Evolutionary conservation across 2,797 vertebrate species (phyloP), one percentile per base, ranked within the genome.

Genomic region (Jordanella pulchra): DNA sequence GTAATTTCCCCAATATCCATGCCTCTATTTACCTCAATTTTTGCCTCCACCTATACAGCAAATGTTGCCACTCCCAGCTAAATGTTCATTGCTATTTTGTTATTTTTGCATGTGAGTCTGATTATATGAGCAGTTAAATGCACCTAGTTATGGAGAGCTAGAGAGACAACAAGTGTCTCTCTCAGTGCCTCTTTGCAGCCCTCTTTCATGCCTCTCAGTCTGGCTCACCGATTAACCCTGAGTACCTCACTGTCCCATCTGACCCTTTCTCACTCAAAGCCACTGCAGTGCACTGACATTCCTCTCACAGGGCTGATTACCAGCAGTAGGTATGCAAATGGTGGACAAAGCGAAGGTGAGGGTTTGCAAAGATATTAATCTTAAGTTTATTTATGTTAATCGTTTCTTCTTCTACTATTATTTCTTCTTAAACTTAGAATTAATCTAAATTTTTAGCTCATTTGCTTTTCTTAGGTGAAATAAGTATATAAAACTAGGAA

Each of bases 131-230:
- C 78, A 83, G 77, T 81, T 71, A 83, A 90, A 91, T 88, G 84
- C 82, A 86, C 86, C 78, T 74, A 80, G 85, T 73, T 81, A 81
- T 76, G 84, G 86, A 86, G 84, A 80, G 82, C 82, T 81, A 78
- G 73, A 84, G 86, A 84, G 88, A 87, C 71, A 75, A 84, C 67
- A 63, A 91, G 87, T 86, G 85, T 83, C 80, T 88, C 90, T 89
- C 90, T 89, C 89, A 77, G 82, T 17, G 64, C 82, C 91, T 93
- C 93, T 92, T 86, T 79, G 82, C 61, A 84, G 78, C 67, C 89
- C 92, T 91, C 89, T 90, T 92, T 86, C 87, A 87, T 89, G 88
- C 91, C 91, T 92, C 91, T 93, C 91, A 88, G 89, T 84, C 89
- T 78, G 88, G 85, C 91, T 87, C 68, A 71, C 83, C 87, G 90